Evolutionary conservation across 2,113 vertebrate genomes (phyloP), one percentile per base, ranked within the genome.

Genomic region (Erythrocercus mccallii): DNA sequence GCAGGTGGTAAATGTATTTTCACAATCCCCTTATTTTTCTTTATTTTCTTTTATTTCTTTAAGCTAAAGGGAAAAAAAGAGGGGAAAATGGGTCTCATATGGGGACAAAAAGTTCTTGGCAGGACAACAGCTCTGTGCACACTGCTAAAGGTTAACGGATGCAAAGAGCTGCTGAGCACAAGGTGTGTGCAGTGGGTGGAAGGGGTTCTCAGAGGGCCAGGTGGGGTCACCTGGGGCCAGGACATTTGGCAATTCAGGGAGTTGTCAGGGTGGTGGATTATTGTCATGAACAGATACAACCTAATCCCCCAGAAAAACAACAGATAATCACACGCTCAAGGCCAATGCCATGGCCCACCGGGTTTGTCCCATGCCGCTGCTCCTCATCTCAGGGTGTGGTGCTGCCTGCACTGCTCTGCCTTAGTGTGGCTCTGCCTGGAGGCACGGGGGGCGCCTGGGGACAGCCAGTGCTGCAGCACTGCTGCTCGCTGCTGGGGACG

Each of bases 301-400:
- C 16, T n/a, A n/a, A 50, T 45, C 8, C 8, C 18, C 24, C 42
- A 25, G 69, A 14, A 86, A 25, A 81, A 44, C 6, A 28, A 4
- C 23, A 11, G 8, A 5, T 4, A 53, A 6, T 10, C 18, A 2
- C 4, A 0, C 5, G 45, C 48, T 70, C 5, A 5, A 18, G 38
- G 51, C 27, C 54, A 5, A 5, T 5, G 8, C 42, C n/a, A 2
- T 0, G 42, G 58, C 16, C 12, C 24, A n/a, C 10, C 1, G 9
- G 3, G 8, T 44, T 56, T 62, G 62, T 44, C 27, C 48, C 11
- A 0, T 1, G 22, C 28, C 8, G 5, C 53, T 2, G 45, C n/a
- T 33, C 17, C 50, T 20, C 12, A 1, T 25, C 25, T 25, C 2
- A 1, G 54, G 18, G 3, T 3, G 12, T 0, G 3, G 14, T 4